Evolutionary conservation across 2,888 invertebrate genomes (phyloP).

Genomic region (Drosophila monieri): DNA sequence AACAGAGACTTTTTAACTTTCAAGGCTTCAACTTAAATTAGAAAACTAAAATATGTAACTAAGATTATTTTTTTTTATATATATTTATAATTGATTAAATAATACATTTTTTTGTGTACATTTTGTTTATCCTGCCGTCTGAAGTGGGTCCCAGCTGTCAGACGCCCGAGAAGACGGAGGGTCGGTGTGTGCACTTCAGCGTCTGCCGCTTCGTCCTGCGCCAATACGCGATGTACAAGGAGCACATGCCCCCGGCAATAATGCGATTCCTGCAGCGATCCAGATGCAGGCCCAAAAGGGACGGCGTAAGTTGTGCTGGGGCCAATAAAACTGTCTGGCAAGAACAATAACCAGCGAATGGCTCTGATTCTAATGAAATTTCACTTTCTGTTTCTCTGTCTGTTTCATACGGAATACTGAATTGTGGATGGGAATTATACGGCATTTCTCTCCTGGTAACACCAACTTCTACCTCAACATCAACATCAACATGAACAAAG

Average conservation of each 20-base stretch:
- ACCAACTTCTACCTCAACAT: slow-evolving; percentile 19
- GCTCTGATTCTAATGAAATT: slow-evolving; percentile 61
- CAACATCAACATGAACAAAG: slow-evolving; percentile 55
- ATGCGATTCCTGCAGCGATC: slow-evolving; percentile 71
- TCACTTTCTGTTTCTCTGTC: slow-evolving; percentile 13
- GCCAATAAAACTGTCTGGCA: slow-evolving; percentile 55
- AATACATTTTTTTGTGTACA: neutral
- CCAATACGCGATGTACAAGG: slow-evolving; percentile 72
- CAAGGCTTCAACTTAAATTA: neutral
- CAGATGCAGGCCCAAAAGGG: slow-evolving; percentile 66
- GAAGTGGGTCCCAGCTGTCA: slow-evolving; percentile 59
- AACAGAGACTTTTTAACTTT: no score
- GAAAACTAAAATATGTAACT: neutral
- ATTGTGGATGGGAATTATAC: slow-evolving; percentile 7
- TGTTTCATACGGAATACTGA: slow-evolving; percentile 8
- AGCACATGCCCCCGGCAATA: slow-evolving; percentile 67
- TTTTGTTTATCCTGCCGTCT: neutral
- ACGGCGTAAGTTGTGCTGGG: slow-evolving; percentile 60
- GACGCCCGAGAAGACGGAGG: slow-evolving; percentile 64
- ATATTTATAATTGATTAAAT: neutral
- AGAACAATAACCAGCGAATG: slow-evolving; percentile 54
- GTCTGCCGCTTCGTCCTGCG: slow-evolving; percentile 63
- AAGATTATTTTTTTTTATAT: neutral
- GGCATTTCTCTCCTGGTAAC: slow-evolving; percentile 20
- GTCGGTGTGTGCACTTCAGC: slow-evolving; percentile 70